Percentiles rank a stretch among this genome's conserved stretches.
These are phyloP conservation scores for Xiphophorus birchmanni DNA, from an alignment of 2,797 vertebrate species.

Conservation along the genomic window DNA sequence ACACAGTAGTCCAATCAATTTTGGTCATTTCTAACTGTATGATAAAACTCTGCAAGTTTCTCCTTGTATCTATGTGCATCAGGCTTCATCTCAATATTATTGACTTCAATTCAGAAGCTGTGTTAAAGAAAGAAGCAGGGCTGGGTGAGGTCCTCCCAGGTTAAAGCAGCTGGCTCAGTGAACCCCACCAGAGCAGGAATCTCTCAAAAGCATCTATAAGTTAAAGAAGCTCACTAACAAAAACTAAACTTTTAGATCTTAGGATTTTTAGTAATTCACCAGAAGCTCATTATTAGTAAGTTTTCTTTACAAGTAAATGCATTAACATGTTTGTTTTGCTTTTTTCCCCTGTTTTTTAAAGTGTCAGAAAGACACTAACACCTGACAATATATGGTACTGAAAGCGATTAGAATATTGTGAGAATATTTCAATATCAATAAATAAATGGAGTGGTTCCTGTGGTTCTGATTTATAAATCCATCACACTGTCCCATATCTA, in stretches of 20 bases:
- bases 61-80: neutral
- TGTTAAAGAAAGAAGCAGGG: neutral
- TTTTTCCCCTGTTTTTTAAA: neutral
- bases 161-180: neutral
- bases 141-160: neutral
- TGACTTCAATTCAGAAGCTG: neutral
- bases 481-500: neutral
- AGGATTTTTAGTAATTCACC: neutral
- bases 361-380: neutral
- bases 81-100: neutral
- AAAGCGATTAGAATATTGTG: neutral
- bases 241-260: neutral
- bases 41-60: neutral
- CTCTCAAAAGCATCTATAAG: neutral
- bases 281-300: neutral
- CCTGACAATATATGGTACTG: neutral
- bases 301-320: neutral
- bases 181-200: neutral
- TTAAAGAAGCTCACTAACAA: neutral
- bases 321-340: neutral
- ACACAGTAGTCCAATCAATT: neutral
- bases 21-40: neutral
- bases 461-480: neutral
- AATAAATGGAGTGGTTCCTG: neutral
- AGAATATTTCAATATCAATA: neutral